Base-by-base conservation (phyloP, 2,797 vertebrate genomes). In the Vespertilio murinus region DNA sequence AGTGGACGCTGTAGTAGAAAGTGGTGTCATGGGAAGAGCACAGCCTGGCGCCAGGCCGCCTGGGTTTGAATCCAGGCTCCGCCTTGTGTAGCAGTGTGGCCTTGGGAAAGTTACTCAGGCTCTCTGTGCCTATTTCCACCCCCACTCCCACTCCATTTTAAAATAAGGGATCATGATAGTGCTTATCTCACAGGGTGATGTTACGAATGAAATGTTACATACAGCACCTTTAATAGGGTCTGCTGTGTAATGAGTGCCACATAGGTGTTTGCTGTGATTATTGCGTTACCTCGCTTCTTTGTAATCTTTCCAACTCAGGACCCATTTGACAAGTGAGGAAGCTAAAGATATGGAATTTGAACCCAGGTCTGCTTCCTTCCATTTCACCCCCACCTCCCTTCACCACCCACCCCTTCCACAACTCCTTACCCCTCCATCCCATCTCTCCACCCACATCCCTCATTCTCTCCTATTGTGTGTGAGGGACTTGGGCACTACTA, bases 401-500 rank as follows among this genome's bases (percentile, higher is more conserved):
- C 25, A 8, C 6, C 5, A 8, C 6, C 3, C 14, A 28, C 49
- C n/a, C 45, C n/a, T 71, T 38, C 67, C 38, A 30, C 35, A 61
- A 18, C 13, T n/a, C 59, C 35, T 47, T 12, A 30, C 56, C 8
- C 6, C 8, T 11, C 38, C 10, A 18, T 23, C 64, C 33, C 12
- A 1, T 42, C 38, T 25, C 9, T 45, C 33, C 23, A 1, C 16
- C 4, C 8, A 22, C 67, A 52, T 85, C 1, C 2, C 59, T 49
- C 23, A 0, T 8, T 45, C 45, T 80, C 47, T 38, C 30, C 22
- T 74, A 1, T 18, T 17, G 22, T 8, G 0, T 0, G 0, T 10
- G 18, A 64, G 42, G 38, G 28, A 30, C 11, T 8, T 42, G 49
- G 20, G 65, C 8, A 45, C 52, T 47, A 54, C 52, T 54, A 23